A percentile compares a stretch with the other conserved stretches of the same genome.
Evolutionary conservation across 2,797 vertebrate species (phyloP).

Genomic region (Euphonia xanthogaster): DNA sequence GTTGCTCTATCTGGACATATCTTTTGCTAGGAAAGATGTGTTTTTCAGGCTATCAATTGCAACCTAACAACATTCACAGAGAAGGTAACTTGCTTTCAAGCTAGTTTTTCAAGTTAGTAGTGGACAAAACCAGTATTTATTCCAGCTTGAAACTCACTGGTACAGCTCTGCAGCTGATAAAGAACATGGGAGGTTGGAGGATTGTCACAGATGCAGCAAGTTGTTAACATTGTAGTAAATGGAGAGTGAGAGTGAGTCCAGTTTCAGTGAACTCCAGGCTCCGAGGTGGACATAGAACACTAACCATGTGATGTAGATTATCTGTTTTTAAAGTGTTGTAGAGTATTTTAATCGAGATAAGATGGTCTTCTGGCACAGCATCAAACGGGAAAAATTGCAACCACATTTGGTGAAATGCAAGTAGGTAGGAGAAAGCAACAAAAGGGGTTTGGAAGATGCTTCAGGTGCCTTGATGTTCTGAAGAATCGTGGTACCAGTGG

Average conservation of each 20-base stretch:
- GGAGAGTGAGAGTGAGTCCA: neutral
- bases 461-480: neutral
- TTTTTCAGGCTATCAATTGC: neutral
- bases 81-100: neutral
- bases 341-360: conserved; percentile 29
- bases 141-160: neutral
- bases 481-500: neutral
- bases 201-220: neutral
- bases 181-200: neutral
- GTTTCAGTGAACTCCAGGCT: neutral
- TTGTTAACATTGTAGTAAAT: neutral
- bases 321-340: conserved; percentile 7
- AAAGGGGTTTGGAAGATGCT: neutral
- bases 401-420: conserved; percentile 30
- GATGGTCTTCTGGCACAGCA: conserved; percentile 33
- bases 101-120: neutral
- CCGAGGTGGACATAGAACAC: neutral
- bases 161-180: neutral
- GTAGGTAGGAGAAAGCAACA: conserved; percentile 14
- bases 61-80: neutral
- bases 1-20: neutral
- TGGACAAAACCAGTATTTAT: neutral
- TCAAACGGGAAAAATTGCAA: conserved; percentile 16
- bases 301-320: neutral
- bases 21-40: neutral